Conservation (phyloP, 2,888 invertebrate genomes). For the Silvanus unidentatus region DNA sequence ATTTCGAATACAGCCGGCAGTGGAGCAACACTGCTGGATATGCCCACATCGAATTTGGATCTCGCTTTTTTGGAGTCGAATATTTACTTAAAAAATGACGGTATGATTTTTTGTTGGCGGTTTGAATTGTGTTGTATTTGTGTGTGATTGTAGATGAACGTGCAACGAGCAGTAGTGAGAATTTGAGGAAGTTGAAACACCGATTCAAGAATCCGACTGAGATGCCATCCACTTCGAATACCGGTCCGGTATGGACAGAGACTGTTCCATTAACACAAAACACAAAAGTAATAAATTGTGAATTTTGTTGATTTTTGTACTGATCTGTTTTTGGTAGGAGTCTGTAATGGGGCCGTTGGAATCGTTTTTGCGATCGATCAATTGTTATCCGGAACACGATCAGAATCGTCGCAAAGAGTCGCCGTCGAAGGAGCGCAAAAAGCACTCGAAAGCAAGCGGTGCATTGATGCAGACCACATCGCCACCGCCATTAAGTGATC, state of each 20-base stretch:
- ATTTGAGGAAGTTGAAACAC: slow-evolving; percentile 27
- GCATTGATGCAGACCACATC: slow-evolving; percentile 16
- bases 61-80: slow-evolving; percentile 24
- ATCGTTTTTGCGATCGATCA: slow-evolving; percentile 40
- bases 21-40: slow-evolving; percentile 25
- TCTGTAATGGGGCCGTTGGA: slow-evolving; percentile 42
- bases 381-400: slow-evolving; percentile 42
- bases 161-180: slow-evolving; percentile 9
- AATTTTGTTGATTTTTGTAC: slow-evolving; percentile 2
- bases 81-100: slow-evolving; percentile 20
- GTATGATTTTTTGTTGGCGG: too few relatives aligned
- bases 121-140: neutral
- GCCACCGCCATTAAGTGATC: slow-evolving; percentile 33
- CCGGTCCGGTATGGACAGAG: slow-evolving; percentile 30
- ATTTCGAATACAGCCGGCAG: slow-evolving; percentile 7
- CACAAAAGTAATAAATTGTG: slow-evolving; percentile 24
- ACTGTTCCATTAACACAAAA: slow-evolving; percentile 31
- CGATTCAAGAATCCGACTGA: slow-evolving; percentile 22
- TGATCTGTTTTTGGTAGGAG: slow-evolving; percentile 20
- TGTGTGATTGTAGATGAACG: neutral
- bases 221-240: slow-evolving; percentile 15
- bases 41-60: slow-evolving; percentile 33
- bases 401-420: slow-evolving; percentile 27
- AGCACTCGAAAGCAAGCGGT: neutral
- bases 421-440: slow-evolving; percentile 5